phyloP scores from a whole-genome alignment of 1,140 invertebrate genomes.

The Bactericera cockerelli region DNA sequence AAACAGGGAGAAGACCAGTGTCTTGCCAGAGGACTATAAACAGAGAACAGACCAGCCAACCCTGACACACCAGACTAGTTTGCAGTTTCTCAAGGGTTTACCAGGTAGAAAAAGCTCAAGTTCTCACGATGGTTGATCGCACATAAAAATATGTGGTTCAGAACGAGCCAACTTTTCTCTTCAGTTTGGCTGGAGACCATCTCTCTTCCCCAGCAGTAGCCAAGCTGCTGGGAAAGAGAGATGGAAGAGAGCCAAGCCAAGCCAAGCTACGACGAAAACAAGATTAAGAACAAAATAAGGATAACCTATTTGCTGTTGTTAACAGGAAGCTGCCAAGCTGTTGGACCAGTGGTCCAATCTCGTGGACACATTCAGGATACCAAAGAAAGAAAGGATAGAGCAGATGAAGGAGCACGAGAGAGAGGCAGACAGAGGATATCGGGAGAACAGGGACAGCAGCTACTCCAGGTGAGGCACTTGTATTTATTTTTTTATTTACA shows the following conservation, averaged over 20 bases:
- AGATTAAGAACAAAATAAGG: neutral
- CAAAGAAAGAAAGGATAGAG: conserved; percentile 82
- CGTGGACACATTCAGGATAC: conserved; percentile 84
- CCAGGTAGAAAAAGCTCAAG: too few relatives aligned
- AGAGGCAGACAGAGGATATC: conserved; percentile 44
- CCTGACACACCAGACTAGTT: too few relatives aligned
- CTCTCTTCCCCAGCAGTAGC: neutral
- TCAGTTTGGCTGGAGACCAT: too few relatives aligned
- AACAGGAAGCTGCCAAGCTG: conserved; percentile 35
- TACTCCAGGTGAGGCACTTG: neutral
- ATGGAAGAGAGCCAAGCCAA: neutral
- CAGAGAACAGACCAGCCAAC: too few relatives aligned
- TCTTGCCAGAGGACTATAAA: too few relatives aligned
- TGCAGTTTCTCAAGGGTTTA: too few relatives aligned
- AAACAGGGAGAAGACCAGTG: too few relatives aligned
- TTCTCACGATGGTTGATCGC: too few relatives aligned
- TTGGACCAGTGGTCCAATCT: conserved; percentile 60
- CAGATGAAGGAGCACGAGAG: conserved; percentile 86
- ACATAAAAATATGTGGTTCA: too few relatives aligned
- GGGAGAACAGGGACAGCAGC: neutral
- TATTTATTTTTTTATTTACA: too few relatives aligned
- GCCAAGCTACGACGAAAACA: neutral
- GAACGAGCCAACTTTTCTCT: too few relatives aligned
- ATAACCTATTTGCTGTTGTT: neutral
- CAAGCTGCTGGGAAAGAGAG: neutral